phyloP scores from a whole-genome alignment of 2,113 vertebrate species.

The Aegotheles bennettii region DNA sequence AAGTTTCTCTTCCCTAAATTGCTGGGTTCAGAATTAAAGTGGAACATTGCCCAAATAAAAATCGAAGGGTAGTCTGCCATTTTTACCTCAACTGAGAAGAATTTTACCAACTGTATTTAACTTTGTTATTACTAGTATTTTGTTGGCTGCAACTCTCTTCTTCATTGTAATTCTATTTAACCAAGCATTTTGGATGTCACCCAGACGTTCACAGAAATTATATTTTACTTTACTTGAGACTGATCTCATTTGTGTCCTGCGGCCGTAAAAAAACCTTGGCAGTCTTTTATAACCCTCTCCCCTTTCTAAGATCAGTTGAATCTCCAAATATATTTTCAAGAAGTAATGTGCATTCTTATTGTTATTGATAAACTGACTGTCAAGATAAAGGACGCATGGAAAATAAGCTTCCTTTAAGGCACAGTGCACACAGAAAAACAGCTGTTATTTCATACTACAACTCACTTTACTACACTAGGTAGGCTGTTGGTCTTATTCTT shows the following conservation, averaged over 20 bases:
- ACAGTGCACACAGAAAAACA: neutral
- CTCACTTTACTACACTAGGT: neutral
- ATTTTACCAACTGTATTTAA: neutral
- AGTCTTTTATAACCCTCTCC: neutral
- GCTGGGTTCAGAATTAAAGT: neutral
- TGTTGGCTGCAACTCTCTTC: neutral
- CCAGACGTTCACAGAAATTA: neutral
- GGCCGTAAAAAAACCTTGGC: neutral
- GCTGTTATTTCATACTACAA: neutral
- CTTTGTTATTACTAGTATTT: neutral
- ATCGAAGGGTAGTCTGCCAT: neutral
- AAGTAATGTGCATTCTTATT: neutral
- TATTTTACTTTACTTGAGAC: neutral
- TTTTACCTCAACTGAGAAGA: conserved; percentile 16
- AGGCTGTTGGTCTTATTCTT: neutral
- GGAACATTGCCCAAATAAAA: neutral
- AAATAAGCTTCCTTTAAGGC: neutral
- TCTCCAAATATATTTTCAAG: neutral
- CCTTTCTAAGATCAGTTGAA: neutral
- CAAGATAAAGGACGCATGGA: neutral
- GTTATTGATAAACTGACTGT: neutral
- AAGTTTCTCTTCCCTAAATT: neutral
- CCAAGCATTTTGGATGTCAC: neutral
- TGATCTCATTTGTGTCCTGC: neutral
- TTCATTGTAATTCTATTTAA: neutral